Conservation (phyloP, 2,797 vertebrate genomes). For the Epinephelus malabaricus region DNA sequence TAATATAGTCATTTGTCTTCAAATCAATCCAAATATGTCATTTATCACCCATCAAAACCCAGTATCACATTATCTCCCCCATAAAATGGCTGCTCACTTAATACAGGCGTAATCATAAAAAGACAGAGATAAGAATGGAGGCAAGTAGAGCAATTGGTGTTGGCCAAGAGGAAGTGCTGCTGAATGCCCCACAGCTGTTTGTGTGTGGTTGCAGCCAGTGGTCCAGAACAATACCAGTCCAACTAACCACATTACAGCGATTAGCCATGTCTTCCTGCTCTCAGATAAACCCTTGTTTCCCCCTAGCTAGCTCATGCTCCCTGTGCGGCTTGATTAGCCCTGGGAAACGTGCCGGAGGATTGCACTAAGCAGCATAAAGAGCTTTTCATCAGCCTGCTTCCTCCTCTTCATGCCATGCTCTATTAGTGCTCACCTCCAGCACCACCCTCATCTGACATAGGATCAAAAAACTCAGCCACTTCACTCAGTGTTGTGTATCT, state of each 20-base stretch:
- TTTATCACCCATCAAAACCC: neutral
- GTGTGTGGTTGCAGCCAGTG: constrained; percentile 3
- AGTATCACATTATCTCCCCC: neutral
- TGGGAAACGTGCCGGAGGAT: constrained; percentile 71
- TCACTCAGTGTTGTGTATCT: neutral
- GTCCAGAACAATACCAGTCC: constrained; percentile 44
- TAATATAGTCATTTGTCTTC: neutral
- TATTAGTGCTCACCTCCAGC: constrained; percentile 24
- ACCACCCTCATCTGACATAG: constrained; percentile 20
- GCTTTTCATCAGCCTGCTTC: constrained; percentile 70
- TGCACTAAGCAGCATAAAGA: constrained; percentile 78
- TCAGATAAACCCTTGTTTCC: constrained; percentile 51
- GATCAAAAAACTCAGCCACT: neutral
- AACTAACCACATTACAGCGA: constrained; percentile 61
- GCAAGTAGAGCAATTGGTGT: neutral
- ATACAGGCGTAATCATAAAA: neutral
- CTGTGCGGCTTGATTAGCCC: constrained; percentile 36
- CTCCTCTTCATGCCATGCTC: constrained; percentile 36
- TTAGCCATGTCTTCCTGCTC: constrained; percentile 47
- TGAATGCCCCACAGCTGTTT: constrained; percentile 3
- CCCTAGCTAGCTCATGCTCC: constrained; percentile 41
- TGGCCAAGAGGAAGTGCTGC: constrained; percentile 15
- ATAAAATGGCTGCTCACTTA: neutral
- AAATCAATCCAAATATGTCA: neutral
- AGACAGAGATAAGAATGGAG: neutral